phyloP scores from a whole-genome alignment of 2,888 invertebrate species.

The Hydroisotoma schaefferi region DNA sequence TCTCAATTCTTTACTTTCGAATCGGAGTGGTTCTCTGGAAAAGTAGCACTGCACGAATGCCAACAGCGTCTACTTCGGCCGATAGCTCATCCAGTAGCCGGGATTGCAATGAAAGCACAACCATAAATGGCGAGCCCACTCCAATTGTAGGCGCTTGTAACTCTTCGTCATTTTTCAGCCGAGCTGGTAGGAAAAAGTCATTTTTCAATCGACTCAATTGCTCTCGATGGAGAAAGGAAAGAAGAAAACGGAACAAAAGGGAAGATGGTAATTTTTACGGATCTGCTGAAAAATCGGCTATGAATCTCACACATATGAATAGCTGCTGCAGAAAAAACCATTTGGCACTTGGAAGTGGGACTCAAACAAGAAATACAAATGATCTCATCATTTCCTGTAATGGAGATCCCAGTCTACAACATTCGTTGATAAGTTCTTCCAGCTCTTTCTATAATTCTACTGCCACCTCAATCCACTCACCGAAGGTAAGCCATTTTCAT shows the following conservation, averaged over 20 bases:
- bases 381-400: slow-evolving; percentile 8
- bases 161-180: neutral
- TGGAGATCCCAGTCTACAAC: neutral
- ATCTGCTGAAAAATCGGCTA: neutral
- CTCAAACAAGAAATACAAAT: slow-evolving; percentile 2
- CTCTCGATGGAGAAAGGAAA: neutral
- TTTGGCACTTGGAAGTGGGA: neutral
- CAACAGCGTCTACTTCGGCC: slow-evolving; percentile 25
- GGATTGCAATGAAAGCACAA: slow-evolving; percentile 6
- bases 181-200: neutral
- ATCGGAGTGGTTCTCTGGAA: slow-evolving; percentile 81
- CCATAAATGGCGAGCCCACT: neutral
- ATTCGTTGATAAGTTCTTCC: too few relatives aligned
- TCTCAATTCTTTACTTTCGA: slow-evolving; percentile 72
- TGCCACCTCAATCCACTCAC: too few relatives aligned
- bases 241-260: slow-evolving; percentile 1
- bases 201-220: neutral
- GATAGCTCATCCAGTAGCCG: slow-evolving; percentile 30
- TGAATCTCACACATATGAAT: neutral
- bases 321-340: neutral
- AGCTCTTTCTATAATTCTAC: too few relatives aligned
- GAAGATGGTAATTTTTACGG: slow-evolving; percentile 6
- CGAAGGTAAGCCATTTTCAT: neutral
- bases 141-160: neutral
- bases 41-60: slow-evolving; percentile 50